These are phyloP conservation scores for Neomonachus schauinslandi DNA, from an alignment of 2,113 vertebrate species.

Conservation along the genomic window DNA sequence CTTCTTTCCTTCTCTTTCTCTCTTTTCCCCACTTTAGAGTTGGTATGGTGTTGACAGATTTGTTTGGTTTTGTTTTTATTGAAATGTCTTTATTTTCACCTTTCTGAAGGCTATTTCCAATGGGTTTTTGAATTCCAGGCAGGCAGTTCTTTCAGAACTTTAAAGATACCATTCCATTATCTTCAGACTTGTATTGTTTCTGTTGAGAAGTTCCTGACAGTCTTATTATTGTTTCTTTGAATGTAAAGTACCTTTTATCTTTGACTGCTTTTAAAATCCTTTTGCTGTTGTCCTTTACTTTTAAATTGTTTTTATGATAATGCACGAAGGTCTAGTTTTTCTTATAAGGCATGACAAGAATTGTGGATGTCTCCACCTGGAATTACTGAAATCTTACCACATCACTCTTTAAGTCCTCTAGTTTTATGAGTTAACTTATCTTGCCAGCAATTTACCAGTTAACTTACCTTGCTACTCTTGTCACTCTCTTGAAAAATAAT, in stretches of 20 bases:
- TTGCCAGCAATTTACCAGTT: not conserved
- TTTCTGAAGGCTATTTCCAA: not conserved
- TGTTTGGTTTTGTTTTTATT: not conserved
- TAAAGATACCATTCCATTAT: not conserved
- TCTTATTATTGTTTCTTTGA: not conserved
- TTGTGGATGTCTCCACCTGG: not conserved
- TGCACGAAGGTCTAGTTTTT: not conserved
- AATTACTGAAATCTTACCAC: not conserved
- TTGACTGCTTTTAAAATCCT: not conserved
- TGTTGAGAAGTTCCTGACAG: not conserved
- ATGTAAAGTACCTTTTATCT: not conserved
- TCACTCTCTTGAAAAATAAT: not conserved
- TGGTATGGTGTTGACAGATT: not conserved
- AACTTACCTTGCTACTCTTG: not conserved
- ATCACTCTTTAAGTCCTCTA: not conserved
- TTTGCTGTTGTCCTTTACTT: conserved; percentile 15
- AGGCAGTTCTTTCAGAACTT: not conserved
- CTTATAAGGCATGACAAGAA: not conserved
- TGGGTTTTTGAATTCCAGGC: not conserved
- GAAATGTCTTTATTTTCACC: not conserved
- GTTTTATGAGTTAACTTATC: not conserved
- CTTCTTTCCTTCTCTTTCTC: rapidly evolving
- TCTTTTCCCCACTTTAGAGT: not conserved
- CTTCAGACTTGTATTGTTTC: not conserved
- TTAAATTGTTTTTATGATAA: not conserved